Evolutionary conservation across 2,113 vertebrate genomes (phyloP).

Genomic region (Otolemur garnettii): DNA sequence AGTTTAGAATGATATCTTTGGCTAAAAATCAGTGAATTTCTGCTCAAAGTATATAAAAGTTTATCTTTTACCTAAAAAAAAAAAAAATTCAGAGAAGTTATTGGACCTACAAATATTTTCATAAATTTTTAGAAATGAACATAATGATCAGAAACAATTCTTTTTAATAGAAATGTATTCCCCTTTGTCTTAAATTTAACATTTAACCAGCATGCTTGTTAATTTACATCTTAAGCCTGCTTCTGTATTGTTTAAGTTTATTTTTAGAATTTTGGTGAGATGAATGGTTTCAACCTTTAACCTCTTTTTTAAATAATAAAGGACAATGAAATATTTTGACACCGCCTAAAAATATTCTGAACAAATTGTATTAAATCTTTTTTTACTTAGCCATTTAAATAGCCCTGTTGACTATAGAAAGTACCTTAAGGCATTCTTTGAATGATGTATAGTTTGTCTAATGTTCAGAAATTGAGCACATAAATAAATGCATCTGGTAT

Average conservation of each 20-base stretch:
- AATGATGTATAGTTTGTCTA: neutral
- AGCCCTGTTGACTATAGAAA: neutral
- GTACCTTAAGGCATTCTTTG: neutral
- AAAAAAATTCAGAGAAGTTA: neutral
- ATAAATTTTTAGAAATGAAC: neutral
- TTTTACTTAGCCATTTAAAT: neutral
- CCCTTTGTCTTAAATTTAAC: neutral
- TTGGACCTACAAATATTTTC: neutral
- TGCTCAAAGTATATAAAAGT: neutral
- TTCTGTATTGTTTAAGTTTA: neutral
- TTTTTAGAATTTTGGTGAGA: neutral
- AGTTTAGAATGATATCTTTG: neutral
- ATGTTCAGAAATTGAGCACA: neutral
- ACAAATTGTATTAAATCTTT: neutral
- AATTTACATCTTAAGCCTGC: neutral
- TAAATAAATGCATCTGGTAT: slow-evolving; percentile 1
- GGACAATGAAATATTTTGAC: neutral
- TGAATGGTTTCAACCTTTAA: neutral
- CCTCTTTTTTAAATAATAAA: neutral
- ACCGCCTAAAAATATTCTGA: neutral
- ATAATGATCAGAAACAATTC: neutral
- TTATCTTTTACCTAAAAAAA: neutral
- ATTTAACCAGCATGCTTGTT: neutral
- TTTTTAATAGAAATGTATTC: neutral
- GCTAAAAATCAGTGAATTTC: neutral